Conservation (phyloP, 2,113 vertebrate species). For the Gymnorhina tibicen region DNA sequence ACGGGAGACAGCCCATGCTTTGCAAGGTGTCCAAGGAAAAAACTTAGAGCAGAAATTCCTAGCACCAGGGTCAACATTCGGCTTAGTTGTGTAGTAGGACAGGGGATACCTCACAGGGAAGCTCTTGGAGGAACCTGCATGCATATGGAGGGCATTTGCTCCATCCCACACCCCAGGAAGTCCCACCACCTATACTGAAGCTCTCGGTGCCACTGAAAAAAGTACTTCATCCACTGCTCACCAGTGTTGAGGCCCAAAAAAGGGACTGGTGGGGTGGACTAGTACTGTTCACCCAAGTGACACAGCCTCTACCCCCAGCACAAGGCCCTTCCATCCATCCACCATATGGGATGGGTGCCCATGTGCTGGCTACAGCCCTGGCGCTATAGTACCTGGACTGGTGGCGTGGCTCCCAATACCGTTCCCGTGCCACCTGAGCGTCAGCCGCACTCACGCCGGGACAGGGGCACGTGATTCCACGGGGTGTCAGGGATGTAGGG, state of each 20-base stretch:
- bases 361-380: accelerated
- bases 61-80: accelerated
- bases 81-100: background rate
- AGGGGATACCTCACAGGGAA: background rate
- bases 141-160: background rate
- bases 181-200: accelerated
- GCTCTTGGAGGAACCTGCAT: background rate
- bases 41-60: background rate
- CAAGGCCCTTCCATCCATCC: background rate
- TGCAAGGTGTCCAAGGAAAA: accelerated
- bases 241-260: background rate
- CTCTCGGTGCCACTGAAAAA: background rate
- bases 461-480: accelerated
- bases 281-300: background rate
- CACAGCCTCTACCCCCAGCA: background rate
- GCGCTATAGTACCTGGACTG: background rate
- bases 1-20: accelerated
- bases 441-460: accelerated
- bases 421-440: background rate
- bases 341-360: background rate
- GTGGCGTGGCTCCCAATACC: background rate
- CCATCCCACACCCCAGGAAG: background rate
- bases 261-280: background rate
- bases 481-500: background rate
- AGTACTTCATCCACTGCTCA: background rate